Conservation (phyloP, 2,797 vertebrate genomes). For the Streptopelia turtur region DNA sequence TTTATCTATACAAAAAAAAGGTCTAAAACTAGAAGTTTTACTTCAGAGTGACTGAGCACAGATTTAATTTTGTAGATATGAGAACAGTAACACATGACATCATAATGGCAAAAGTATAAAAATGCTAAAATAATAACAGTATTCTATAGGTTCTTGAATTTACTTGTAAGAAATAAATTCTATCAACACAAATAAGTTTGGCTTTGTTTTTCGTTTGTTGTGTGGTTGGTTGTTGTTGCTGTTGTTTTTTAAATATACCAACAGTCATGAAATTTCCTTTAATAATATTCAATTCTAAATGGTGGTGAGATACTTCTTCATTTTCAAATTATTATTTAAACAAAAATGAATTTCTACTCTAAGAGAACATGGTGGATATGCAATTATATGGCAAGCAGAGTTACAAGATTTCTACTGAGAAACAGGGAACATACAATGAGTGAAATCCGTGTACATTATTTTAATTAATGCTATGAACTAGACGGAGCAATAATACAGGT, state of each 20-base stretch:
- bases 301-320: not conserved
- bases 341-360: not conserved
- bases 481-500: not conserved
- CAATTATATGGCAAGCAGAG: not conserved
- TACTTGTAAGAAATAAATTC: not conserved
- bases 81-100: not conserved
- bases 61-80: not conserved
- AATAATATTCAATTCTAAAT: not conserved
- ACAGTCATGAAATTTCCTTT: not conserved
- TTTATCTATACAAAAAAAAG: not conserved
- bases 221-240: too few species aligned
- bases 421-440: not conserved
- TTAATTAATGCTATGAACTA: not conserved
- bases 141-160: not conserved
- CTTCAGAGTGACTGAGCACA: not conserved
- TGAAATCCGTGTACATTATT: not conserved
- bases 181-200: not conserved
- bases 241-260: not conserved
- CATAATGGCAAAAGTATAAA: not conserved
- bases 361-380: not conserved
- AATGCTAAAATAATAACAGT: not conserved
- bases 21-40: not conserved
- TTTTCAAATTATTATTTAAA: not conserved
- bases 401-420: not conserved
- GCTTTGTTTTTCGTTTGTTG: too few species aligned